Base-by-base conservation (phyloP, 2,888 invertebrate species). In the Augochlorella aurata region DNA sequence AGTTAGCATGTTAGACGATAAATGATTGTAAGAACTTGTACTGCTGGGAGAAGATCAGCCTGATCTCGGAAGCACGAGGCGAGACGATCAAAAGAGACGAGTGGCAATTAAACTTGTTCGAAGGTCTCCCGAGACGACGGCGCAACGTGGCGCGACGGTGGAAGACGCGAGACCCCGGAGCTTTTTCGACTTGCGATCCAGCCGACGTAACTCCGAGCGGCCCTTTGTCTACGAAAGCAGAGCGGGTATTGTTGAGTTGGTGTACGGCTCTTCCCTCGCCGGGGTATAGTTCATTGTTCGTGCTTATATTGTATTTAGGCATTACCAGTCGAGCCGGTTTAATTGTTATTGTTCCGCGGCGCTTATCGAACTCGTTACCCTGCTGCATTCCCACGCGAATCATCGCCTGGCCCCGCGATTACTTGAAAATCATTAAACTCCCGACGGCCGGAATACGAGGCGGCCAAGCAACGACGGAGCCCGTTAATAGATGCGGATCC, bases 241-340 rank as follows among this genome's bases (percentile, higher is more conserved):
- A 66, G 54, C 71, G 38, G 80, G 78, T 68, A 88, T 88, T 86
- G 85, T 88, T 67, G 76, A 72, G 75, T 67, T 50, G 63, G 61
- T 70, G 67, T 68, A 45, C 77, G 54, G 61, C 68, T 72, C 74
- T 65, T 66, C 66, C 74, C 75, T 68, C 73, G 54, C 77, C 52
- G 76, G 72, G 63, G 74, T 76, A 73, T 66, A 73, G 85, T 52
- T 77, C 79, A 89, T 87, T 89, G 89, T 89, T 87, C 88, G 83
- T 85, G 90, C 87, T 85, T 89, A 88, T 88, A 90, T 85, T 87
- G 85, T 89, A 89, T 87, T 90, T 90, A 83, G 86, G 88, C 81
- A 86, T 88, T 87, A 88, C 88, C 81, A 88, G 87, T 86, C 82
- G 71, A 85, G 16, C 83, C 80, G 84, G 86, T 87, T 90, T 89